Evolutionary conservation across 2,113 vertebrate species (phyloP), one percentile per base, ranked within the genome.

Genomic region (Mellivora capensis): DNA sequence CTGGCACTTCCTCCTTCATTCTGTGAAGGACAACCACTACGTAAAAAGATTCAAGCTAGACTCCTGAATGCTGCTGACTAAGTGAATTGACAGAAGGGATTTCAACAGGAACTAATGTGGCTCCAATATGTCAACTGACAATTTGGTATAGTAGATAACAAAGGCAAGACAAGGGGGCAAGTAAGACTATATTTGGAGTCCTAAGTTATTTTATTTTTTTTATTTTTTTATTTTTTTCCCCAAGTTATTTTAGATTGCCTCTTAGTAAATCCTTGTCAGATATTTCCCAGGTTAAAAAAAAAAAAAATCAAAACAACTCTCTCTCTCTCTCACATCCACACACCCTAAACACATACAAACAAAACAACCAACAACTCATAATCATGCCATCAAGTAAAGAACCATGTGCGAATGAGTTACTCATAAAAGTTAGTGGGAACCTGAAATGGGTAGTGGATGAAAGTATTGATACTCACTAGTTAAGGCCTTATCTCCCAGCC

Each of bases 401-500:
- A 77, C 4, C 3, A 0, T 9, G 6, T 14, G 6, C 4, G 52
- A 2, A 4, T 39, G 18, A 39, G 18, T 34, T 15, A 4, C 31
- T 44, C 17, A 52, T 7, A 37, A 72, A 72, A 76, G 18, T 27
- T 7, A 69, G 0, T 20, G 34, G 49, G 3, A 27, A 52, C 25
- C 4, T 42, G 31, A 47, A 79, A 49, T 86, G 23, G 2, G 31
- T 34, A 59, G 10, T 37, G 20, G 9, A 39, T 49, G 20, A 25
- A 87, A 1, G 12, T 27, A 15, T 52, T 8, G 25, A 29, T 31
- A 85, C 12, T 62, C 6, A 49, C n/a, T 13, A 71, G 23, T 39
- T 34, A 72, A 59, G 37, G 20, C 0, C 11, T 37, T 34, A 61
- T 15, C 54, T 6, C 44, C 10, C 27, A 91, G 39, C 2, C 49